Conservation (phyloP, 2,797 vertebrate genomes). For the Epinephelus malabaricus region DNA sequence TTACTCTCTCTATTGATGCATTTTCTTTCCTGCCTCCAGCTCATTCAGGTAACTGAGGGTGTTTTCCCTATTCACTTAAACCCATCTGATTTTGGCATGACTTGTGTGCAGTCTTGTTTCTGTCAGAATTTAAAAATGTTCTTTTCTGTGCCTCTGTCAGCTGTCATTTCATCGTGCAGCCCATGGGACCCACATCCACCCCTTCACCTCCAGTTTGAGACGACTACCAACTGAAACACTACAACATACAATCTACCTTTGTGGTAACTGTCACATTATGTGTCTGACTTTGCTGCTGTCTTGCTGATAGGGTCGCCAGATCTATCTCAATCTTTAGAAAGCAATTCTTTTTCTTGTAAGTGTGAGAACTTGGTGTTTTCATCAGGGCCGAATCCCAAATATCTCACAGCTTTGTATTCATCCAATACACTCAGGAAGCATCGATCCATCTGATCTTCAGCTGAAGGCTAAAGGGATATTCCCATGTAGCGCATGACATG, state of each 20-base stretch:
- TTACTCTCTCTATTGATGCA: not conserved
- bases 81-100: not conserved
- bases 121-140: not conserved
- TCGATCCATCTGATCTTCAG: too few relatives aligned
- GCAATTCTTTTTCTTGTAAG: too few relatives aligned
- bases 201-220: not conserved
- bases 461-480: too few relatives aligned
- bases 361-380: too few relatives aligned
- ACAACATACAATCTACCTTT: not conserved
- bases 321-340: too few relatives aligned
- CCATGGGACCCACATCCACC: not conserved
- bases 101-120: not conserved
- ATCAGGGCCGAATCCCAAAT: too few relatives aligned
- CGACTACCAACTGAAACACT: not conserved
- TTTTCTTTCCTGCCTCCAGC: not conserved
- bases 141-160: not conserved
- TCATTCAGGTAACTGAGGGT: not conserved
- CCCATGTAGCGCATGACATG: too few relatives aligned
- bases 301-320: too few relatives aligned
- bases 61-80: not conserved
- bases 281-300: too few relatives aligned
- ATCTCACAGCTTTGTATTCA: too few relatives aligned
- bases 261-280: too few relatives aligned
- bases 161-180: conserved; percentile 9
- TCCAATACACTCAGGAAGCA: too few relatives aligned